Evolutionary conservation across 2,113 vertebrate genomes (phyloP), one percentile per base, ranked within the genome.

Genomic region (Capreolus pygargus): DNA sequence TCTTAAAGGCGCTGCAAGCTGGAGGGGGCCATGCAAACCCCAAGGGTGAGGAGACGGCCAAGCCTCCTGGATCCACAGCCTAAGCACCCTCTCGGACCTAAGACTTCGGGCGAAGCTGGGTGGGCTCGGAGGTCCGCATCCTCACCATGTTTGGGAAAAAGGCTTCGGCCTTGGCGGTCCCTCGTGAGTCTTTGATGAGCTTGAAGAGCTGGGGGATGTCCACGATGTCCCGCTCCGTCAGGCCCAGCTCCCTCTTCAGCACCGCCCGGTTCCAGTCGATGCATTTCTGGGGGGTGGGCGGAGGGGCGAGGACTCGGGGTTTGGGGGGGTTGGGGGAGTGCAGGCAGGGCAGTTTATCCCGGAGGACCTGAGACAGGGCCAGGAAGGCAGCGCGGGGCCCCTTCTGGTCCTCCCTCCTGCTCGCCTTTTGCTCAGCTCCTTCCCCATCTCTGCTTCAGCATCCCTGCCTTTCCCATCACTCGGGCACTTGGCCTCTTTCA

Each of bases 71-170:
- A 30, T 27, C 2, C 4, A 27, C 47, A 6, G 16, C 55, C 54
- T 47, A 0, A 3, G 45, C 2, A 16, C 54, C 67, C 60, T 57
- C 23, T 6, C 27, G 5, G 76, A 9, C 21, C 43, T 4, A 0
- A 15, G 23, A 74, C 21, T 39, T 1, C 0, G 2, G 4, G 39
- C 33, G 13, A 11, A 19, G n/a, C 23, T 0, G 30, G 33, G 15
- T 27, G 1, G 0, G 9, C 30, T 9, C 14, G 1, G 0, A 10
- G 86, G 21, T 13, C 39, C 28, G 2, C 33, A n/a, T 88, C 87
- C 99, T 94, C 91, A 99, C 99, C 99, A 99, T 99, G 98, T 99
- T 99, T 0, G 99, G 99, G 98, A 99, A 99, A 78, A 98, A 99
- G 54, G 99, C 99, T 9, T 57, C 7, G 0, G 99, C 99, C 97